phyloP scores from a whole-genome alignment of 2,113 vertebrate species.

The Rostratula benghalensis region DNA sequence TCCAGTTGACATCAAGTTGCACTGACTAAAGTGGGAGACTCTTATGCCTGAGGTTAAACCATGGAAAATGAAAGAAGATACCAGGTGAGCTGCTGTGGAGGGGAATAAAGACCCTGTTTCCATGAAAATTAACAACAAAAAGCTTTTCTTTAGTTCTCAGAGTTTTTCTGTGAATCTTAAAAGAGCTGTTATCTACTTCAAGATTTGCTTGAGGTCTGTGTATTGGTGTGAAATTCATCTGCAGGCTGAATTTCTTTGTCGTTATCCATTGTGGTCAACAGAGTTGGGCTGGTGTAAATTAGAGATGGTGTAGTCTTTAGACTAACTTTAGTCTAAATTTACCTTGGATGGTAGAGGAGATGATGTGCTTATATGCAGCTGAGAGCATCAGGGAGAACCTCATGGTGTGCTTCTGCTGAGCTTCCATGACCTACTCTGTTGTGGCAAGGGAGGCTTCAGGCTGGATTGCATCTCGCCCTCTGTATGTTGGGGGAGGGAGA shows the following conservation, averaged over 20 bases:
- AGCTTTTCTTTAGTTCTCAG: background rate
- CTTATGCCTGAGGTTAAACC: background rate
- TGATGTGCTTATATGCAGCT: background rate
- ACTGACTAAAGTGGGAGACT: background rate
- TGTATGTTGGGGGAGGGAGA: background rate
- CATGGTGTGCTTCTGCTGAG: background rate
- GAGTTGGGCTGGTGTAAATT: background rate
- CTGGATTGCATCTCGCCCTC: background rate
- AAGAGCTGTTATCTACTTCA: background rate
- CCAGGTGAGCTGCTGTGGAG: background rate
- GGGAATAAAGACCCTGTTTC: background rate
- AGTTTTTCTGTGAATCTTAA: background rate
- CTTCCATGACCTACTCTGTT: background rate
- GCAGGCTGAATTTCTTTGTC: background rate
- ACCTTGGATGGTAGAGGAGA: background rate
- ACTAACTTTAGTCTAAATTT: background rate
- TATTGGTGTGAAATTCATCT: background rate
- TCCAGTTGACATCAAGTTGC: background rate
- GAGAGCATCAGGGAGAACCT: background rate
- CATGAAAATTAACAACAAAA: background rate
- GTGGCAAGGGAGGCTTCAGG: background rate
- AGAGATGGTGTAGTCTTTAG: background rate
- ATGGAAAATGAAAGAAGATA: background rate
- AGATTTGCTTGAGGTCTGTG: background rate
- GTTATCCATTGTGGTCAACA: background rate